Evolutionary conservation across 2,113 vertebrate genomes (phyloP).

Genomic region (Mustela lutreola): DNA sequence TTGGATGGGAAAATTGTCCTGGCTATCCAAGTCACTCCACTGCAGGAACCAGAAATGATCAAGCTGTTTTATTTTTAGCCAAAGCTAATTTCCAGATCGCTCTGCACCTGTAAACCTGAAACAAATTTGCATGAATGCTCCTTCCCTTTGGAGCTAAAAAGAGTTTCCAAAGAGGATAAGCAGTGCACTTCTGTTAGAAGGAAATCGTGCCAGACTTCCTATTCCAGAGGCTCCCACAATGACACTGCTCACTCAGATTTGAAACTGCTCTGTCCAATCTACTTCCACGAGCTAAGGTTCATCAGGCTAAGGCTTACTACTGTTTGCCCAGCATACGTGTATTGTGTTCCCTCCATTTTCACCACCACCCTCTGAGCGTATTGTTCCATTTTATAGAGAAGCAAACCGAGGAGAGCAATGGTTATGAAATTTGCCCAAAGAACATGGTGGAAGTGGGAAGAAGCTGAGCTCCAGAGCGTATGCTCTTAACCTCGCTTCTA

Average conservation of each 20-base stretch:
- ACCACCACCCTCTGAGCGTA: not conserved
- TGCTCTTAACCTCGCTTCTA: not conserved
- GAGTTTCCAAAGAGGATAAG: slow-evolving; percentile 57
- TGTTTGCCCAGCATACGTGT: not conserved
- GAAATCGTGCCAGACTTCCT: not conserved
- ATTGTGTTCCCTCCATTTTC: not conserved
- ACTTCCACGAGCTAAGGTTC: not conserved
- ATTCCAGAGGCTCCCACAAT: not conserved
- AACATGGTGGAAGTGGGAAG: not conserved
- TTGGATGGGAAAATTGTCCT: not conserved
- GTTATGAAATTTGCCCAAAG: not conserved
- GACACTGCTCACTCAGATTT: not conserved
- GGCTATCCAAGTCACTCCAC: slow-evolving; percentile 26
- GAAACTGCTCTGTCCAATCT: not conserved
- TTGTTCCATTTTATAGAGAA: slow-evolving; percentile 33
- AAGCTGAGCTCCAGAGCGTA: not conserved
- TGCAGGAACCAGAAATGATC: slow-evolving; percentile 62
- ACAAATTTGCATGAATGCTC: slow-evolving; percentile 53
- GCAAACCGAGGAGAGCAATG: not conserved
- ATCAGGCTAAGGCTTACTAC: not conserved
- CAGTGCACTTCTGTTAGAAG: not conserved
- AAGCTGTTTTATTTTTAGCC: slow-evolving; percentile 77
- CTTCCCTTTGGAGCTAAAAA: slow-evolving; percentile 55
- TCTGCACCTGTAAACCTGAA: slow-evolving; percentile 79
- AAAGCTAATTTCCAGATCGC: slow-evolving; percentile 70